Percentiles rank a stretch among this genome's conserved stretches.
Conservation (phyloP, 2,113 vertebrate genomes). For the Gavia stellata region DNA sequence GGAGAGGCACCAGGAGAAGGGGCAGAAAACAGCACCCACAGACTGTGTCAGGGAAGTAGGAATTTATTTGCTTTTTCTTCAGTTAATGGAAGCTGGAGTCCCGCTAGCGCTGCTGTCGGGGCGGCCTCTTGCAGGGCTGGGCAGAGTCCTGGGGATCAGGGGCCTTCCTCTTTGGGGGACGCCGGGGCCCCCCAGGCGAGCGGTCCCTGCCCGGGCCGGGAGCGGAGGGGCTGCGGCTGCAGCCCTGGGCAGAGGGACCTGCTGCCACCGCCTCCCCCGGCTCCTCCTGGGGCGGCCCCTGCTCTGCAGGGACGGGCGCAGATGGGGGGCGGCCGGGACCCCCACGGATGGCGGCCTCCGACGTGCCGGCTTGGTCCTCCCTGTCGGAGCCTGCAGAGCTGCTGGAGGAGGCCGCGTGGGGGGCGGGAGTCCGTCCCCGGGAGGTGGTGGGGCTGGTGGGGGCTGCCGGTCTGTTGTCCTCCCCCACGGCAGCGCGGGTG, state of each 20-base stretch:
- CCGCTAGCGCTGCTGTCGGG: neutral
- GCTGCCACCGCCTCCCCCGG: fast-evolving
- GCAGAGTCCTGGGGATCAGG: neutral
- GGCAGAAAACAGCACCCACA: too few species aligned
- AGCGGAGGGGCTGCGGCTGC: neutral
- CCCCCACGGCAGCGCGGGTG: neutral
- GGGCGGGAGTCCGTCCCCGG: too few species aligned
- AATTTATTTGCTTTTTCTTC: neutral
- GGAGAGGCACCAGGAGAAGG: too few species aligned
- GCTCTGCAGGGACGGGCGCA: fast-evolving
- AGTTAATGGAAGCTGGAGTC: fast-evolving
- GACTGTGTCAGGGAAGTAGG: too few species aligned
- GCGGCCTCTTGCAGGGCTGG: neutral
- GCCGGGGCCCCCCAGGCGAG: fast-evolving
- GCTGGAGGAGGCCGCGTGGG: neutral
- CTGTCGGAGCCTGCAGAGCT: fast-evolving
- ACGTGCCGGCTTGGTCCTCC: neutral
- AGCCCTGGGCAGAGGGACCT: neutral
- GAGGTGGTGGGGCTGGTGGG: too few species aligned
- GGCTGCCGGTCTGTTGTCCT: neutral
- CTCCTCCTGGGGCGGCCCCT: neutral
- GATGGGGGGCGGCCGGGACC: fast-evolving
- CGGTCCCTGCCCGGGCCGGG: neutral
- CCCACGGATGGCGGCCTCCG: fast-evolving
- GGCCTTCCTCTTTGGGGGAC: fast-evolving